Conservation (phyloP, 2,113 vertebrate genomes). For the Herpetotheres cachinnans region DNA sequence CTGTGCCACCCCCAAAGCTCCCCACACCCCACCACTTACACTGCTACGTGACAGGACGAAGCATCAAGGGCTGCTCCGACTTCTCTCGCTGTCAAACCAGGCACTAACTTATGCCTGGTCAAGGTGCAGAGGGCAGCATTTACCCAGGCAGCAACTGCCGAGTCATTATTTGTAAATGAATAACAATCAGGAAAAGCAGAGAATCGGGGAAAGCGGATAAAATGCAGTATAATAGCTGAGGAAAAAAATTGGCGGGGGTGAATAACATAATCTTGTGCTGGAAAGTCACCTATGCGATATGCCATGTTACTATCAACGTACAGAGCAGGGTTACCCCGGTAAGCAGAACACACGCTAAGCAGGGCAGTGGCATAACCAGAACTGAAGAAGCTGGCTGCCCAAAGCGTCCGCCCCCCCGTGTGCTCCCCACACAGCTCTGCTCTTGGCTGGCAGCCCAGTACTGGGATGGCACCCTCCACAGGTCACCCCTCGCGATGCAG, state of each 20-base stretch:
- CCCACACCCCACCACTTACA: fast-evolving
- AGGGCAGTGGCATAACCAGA: not conserved
- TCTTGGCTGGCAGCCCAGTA: not conserved
- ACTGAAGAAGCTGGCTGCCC: not conserved
- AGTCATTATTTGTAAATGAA: not conserved
- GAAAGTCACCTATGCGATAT: not conserved
- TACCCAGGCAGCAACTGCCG: not conserved
- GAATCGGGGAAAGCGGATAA: not conserved
- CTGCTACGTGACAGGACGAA: not conserved
- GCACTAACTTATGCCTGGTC: not conserved
- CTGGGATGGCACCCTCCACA: not conserved
- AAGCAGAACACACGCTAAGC: not conserved
- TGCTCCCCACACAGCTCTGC: not conserved
- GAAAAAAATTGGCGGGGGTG: not conserved
- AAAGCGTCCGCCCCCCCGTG: too few species aligned
- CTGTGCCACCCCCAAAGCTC: not conserved
- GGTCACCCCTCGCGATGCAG: not conserved
- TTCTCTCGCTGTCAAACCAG: not conserved
- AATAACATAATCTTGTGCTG: not conserved
- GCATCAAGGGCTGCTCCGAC: not conserved
- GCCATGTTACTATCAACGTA: not conserved
- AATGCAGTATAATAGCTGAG: not conserved
- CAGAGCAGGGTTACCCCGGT: not conserved
- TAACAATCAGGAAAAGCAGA: not conserved
- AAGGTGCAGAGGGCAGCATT: not conserved